Conservation (phyloP, 2,797 vertebrate genomes). For the Cichlasoma orientale region DNA sequence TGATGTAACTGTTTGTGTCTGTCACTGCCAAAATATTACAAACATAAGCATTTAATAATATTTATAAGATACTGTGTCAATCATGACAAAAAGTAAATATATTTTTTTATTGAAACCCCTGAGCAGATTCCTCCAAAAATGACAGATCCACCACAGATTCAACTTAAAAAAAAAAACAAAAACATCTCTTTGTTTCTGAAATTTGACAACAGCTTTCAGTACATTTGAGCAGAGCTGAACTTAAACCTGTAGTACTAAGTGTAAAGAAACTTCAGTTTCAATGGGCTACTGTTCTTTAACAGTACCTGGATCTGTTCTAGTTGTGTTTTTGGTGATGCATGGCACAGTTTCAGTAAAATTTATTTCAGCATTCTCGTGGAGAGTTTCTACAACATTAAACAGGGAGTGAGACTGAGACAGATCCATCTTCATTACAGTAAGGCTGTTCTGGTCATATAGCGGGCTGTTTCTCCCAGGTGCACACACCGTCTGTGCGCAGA, state of each 20-base stretch:
- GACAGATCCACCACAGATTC: slow-evolving; percentile 17
- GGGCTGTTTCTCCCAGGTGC: slow-evolving; percentile 31
- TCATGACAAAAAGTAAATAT: slow-evolving; percentile 18
- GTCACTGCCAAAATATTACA: slow-evolving; percentile 24
- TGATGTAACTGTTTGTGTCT: slow-evolving; percentile 18
- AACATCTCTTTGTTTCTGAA: slow-evolving; percentile 5
- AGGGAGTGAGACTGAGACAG: slow-evolving; percentile 6
- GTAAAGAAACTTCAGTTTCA: not conserved
- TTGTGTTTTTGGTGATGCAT: not conserved
- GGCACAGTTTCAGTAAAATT: not conserved
- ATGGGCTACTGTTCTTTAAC: not conserved
- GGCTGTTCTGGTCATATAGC: slow-evolving; percentile 24
- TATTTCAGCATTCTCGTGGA: slow-evolving; percentile 5
- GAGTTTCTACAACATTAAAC: slow-evolving; percentile 26
- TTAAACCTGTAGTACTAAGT: not conserved
- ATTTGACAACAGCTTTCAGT: slow-evolving; percentile 21
- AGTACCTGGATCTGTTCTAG: not conserved
- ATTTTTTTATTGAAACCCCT: not conserved
- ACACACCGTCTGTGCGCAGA: slow-evolving; percentile 24
- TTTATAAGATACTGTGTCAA: slow-evolving; percentile 17
- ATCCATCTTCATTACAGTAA: slow-evolving; percentile 61
- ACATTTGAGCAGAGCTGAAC: slow-evolving; percentile 11
- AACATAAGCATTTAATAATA: slow-evolving; percentile 19
- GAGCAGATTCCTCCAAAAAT: not conserved
- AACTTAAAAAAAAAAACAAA: not conserved